Conservation (phyloP, 1,140 invertebrate genomes). For the Drosophila punjabiensis region DNA sequence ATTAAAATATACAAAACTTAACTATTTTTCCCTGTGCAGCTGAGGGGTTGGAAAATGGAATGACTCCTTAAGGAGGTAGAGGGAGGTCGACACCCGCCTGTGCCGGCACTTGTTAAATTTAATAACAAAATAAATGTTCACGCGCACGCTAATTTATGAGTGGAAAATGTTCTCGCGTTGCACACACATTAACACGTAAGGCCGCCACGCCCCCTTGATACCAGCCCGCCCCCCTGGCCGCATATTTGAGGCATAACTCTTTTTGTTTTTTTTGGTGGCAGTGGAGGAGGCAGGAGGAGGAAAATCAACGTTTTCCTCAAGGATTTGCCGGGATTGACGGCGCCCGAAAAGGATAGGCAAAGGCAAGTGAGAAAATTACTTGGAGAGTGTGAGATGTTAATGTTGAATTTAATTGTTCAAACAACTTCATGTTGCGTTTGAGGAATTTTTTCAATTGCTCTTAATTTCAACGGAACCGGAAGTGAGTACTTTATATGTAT, state of each 20-base stretch:
- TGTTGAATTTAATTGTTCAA: conserved; percentile 24
- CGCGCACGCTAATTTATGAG: conserved; percentile 76
- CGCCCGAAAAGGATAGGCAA: neutral
- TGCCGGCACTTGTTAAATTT: conserved; percentile 75
- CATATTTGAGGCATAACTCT: conserved; percentile 64
- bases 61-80: conserved; percentile 1
- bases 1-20: too few relatives aligned
- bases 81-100: neutral
- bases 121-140: conserved; percentile 82
- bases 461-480: neutral
- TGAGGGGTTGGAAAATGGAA: neutral
- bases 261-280: neutral
- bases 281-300: neutral
- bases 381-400: conserved; percentile 9
- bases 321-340: conserved; percentile 23
- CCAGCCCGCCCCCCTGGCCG: neutral
- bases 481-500: too few relatives aligned
- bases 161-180: conserved; percentile 66
- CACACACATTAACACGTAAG: conserved; percentile 72
- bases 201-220: conserved; percentile 8
- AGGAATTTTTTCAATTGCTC: conserved; percentile 30
- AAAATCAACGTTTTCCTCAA: conserved; percentile 48
- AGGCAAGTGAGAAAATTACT: conserved; percentile 9
- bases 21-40: neutral
- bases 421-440: conserved; percentile 11